These are phyloP conservation scores for Amyelois transitella DNA, from an alignment of 1,140 invertebrate genomes.

Conservation along the genomic window DNA sequence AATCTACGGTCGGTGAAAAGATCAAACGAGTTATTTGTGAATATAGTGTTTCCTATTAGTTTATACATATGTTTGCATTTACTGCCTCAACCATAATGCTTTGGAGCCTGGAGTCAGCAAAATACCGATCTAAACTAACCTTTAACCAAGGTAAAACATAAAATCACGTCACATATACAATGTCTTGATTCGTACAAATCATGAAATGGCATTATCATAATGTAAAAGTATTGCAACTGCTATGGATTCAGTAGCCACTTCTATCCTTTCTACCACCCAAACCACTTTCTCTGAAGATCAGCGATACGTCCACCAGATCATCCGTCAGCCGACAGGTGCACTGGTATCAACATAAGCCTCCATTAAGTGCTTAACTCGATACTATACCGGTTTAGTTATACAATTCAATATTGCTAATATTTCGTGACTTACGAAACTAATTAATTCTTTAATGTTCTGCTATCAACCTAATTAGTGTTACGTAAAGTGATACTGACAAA, in stretches of 20 bases:
- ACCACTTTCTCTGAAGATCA: conserved; percentile 65
- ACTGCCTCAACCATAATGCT: too few species aligned
- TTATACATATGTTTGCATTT: too few species aligned
- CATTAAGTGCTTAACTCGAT: conserved; percentile 65
- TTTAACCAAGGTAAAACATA: too few species aligned
- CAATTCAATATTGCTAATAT: conserved; percentile 39
- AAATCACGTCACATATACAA: too few species aligned
- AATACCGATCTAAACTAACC: too few species aligned
- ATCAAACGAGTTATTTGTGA: too few species aligned
- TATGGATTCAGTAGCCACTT: background rate
- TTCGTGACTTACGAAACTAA: conserved; percentile 17
- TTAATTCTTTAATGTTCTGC: conserved; percentile 11
- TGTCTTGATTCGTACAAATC: too few species aligned
- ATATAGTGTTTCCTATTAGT: too few species aligned
- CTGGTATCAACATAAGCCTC: conserved; percentile 60
- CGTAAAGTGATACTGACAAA: background rate
- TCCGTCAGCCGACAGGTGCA: conserved; percentile 62
- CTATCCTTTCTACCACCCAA: background rate
- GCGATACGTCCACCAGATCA: conserved; percentile 44
- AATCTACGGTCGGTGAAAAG: too few species aligned
- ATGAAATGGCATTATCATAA: too few species aligned
- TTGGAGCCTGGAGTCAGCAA: too few species aligned
- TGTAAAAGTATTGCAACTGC: too few species aligned
- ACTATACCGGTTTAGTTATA: conserved; percentile 56
- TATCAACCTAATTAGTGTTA: conserved; percentile 7